A percentile compares a stretch with the other conserved stretches of the same genome.
phyloP scores from a whole-genome alignment of 2,888 invertebrate genomes.

The Pyralis farinalis region DNA sequence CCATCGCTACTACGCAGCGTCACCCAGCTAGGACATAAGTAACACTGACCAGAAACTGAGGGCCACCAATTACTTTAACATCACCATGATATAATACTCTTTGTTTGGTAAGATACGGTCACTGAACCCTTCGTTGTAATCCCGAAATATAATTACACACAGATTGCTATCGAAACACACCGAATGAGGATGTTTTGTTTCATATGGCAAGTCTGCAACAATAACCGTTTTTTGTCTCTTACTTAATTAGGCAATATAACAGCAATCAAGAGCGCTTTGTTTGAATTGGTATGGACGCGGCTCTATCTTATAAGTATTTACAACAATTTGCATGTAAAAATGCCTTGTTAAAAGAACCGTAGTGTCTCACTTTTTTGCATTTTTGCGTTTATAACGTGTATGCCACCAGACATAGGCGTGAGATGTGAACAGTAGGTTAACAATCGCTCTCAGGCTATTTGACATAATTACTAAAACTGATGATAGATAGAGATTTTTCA shows the following conservation, averaged over 20 bases:
- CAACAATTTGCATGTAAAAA: too few relatives aligned
- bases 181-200: slow-evolving; percentile 64
- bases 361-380: too few relatives aligned
- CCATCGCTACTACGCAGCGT: too few relatives aligned
- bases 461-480: too few relatives aligned
- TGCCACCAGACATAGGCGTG: too few relatives aligned
- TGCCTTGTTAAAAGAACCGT: too few relatives aligned
- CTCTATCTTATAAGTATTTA: not conserved
- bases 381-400: too few relatives aligned
- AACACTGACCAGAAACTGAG: not conserved
- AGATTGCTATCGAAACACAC: slow-evolving; percentile 54
- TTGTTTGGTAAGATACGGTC: slow-evolving; percentile 27
- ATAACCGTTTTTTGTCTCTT: slow-evolving; percentile 37
- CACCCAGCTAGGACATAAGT: not conserved
- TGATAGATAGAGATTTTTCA: too few relatives aligned
- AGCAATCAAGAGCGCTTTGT: slow-evolving; percentile 37
- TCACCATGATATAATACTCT: slow-evolving; percentile 13
- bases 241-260: slow-evolving; percentile 43
- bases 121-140: slow-evolving; percentile 39
- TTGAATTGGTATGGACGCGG: slow-evolving; percentile 22
- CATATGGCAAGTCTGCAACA: slow-evolving; percentile 29
- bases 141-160: slow-evolving; percentile 56
- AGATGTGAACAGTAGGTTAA: too few relatives aligned
- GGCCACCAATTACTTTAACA: slow-evolving; percentile 6
- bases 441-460: too few relatives aligned